phyloP scores from a whole-genome alignment of 2,113 vertebrate species.

The Cettia cetti region DNA sequence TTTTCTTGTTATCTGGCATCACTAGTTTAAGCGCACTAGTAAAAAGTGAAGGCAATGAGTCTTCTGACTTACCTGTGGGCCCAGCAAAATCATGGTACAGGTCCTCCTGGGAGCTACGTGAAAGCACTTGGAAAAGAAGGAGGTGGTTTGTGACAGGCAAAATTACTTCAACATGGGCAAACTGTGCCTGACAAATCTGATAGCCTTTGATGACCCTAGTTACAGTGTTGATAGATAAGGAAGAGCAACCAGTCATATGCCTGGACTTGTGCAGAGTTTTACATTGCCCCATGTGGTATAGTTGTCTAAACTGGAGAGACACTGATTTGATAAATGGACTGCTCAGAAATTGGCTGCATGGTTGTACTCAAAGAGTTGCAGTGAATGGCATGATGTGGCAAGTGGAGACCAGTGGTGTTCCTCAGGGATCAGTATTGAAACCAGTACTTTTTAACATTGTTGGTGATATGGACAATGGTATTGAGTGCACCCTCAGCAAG shows the following conservation, averaged over 20 bases:
- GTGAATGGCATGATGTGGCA: not conserved
- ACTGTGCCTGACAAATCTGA: not conserved
- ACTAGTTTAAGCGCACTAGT: not conserved
- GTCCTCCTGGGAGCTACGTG: not conserved
- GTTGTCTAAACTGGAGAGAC: not conserved
- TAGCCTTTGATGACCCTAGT: accelerated
- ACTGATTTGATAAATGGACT: not conserved
- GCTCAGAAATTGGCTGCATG: not conserved
- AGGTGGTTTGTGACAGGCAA: not conserved
- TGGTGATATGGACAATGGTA: accelerated
- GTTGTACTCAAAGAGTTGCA: not conserved
- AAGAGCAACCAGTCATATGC: not conserved
- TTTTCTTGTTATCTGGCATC: not conserved
- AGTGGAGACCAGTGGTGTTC: not conserved
- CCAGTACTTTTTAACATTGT: not conserved
- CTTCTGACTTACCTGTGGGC: not conserved
- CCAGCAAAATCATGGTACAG: not conserved
- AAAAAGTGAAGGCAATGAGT: not conserved
- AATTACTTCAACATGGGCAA: not conserved
- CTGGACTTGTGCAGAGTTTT: not conserved
- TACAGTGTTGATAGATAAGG: not conserved
- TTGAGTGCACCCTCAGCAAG: not conserved
- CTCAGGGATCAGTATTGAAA: not conserved
- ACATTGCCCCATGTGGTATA: not conserved
- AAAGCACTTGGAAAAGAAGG: not conserved